Percentiles rank a stretch among this genome's conserved stretches.
These are phyloP conservation scores for Drosophila littoralis DNA, from an alignment of 1,140 invertebrate genomes.

Conservation along the genomic window DNA sequence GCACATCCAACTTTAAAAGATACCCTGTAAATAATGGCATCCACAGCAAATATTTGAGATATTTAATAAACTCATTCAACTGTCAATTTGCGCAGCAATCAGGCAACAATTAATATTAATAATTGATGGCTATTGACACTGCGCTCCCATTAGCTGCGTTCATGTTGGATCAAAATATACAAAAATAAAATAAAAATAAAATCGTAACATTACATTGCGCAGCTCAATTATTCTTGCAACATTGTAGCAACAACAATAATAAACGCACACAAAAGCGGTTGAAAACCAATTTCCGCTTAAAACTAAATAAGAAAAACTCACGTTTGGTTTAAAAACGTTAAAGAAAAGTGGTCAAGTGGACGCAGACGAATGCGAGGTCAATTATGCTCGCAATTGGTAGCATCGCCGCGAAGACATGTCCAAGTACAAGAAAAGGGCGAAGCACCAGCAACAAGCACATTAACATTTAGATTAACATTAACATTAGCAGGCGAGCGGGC, in stretches of 20 bases:
- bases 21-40: not conserved
- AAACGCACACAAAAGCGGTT: slow-evolving; percentile 17
- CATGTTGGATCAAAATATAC: not conserved
- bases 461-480: slow-evolving; percentile 43
- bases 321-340: slow-evolving; percentile 1
- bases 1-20: no score
- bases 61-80: not conserved
- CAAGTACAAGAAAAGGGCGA: slow-evolving; percentile 44
- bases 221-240: slow-evolving; percentile 26
- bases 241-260: slow-evolving; percentile 15
- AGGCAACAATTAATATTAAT: slow-evolving; percentile 24
- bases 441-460: slow-evolving; percentile 21
- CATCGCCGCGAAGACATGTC: slow-evolving; percentile 29
- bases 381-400: slow-evolving; percentile 55
- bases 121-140: slow-evolving; percentile 28
- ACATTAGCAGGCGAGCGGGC: slow-evolving; percentile 13
- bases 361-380: slow-evolving; percentile 50
- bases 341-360: slow-evolving; percentile 39
- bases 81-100: not conserved
- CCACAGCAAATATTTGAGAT: not conserved
- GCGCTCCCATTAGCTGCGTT: slow-evolving; percentile 1
- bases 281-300: slow-evolving; percentile 35
- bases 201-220: slow-evolving; percentile 6
- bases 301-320: slow-evolving; percentile 24
- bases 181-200: not conserved